Evolutionary conservation across 2,113 vertebrate genomes (phyloP), one percentile per base, ranked within the genome.

Genomic region (Pteruthius melanotis): DNA sequence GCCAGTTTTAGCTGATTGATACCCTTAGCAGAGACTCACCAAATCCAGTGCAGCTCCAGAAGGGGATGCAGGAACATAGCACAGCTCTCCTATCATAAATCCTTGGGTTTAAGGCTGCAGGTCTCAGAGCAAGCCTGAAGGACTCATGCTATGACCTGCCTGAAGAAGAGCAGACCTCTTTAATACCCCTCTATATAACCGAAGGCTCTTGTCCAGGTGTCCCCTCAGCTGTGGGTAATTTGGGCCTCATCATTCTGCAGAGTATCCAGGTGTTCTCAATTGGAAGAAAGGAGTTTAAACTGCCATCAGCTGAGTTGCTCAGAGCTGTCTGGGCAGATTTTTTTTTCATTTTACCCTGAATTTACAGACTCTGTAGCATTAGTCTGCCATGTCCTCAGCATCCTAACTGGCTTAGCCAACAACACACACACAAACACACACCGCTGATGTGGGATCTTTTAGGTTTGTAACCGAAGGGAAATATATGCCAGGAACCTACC

Each of bases 81-180:
- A 22, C 6, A 10, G n/a, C 11, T 18, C 45, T 42, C 13, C 28
- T 11, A 2, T 7, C 13, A 22, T 1, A 50, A 40, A 3, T 0
- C 4, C 8, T 6, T 1, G 1, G 11, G 5, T 26, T 87, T 59
- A 65, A 54, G 13, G 37, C 6, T 31, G 8, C 16, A 68, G 28
- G 2, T 21, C 37, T 24, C 3, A 3, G 1, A 0, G 4, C 20
- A 60, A 39, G 11, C 5, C 65, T 20, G 6, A 45, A 71, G 27
- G 27, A 31, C 9, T 9, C n/a, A 13, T 4, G 4, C 11, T 14
- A 2, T 0, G 0, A 54, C 4, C 35, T 22, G 7, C 1, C 23
- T 16, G 10, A 19, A 33, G 13, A 27, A 7, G 10, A 53, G 3
- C 6, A 22, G 14, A 1, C 0, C 3, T 27, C 0, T 4, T 26